phyloP scores from a whole-genome alignment of 1,140 invertebrate genomes.

The Drosophila nikananu region DNA sequence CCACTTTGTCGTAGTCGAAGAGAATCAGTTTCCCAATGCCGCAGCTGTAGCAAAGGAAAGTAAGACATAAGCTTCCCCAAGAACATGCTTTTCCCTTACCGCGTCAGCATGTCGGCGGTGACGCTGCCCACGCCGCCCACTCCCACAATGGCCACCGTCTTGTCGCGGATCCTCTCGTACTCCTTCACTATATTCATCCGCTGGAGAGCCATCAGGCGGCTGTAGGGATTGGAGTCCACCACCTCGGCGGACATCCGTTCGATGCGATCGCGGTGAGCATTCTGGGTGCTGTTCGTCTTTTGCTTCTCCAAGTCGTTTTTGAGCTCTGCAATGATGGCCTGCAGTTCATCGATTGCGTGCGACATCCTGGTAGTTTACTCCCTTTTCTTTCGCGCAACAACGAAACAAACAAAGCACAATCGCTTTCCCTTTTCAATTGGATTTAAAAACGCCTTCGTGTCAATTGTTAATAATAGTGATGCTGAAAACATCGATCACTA shows the following conservation, averaged over 20 bases:
- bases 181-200: slow-evolving; percentile 99
- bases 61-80: neutral
- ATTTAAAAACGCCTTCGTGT: slow-evolving; percentile 63
- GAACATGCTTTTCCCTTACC: slow-evolving; percentile 36
- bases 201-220: slow-evolving; percentile 99
- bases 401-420: slow-evolving; percentile 24
- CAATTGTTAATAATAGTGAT: slow-evolving; percentile 34
- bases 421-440: slow-evolving; percentile 6
- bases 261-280: slow-evolving; percentile 88
- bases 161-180: slow-evolving; percentile 97
- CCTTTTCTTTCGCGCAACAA: neutral
- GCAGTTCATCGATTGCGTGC: slow-evolving; percentile 77
- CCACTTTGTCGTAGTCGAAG: slow-evolving; percentile 99
- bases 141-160: slow-evolving; percentile 97
- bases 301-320: slow-evolving; percentile 71
- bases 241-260: slow-evolving; percentile 95
- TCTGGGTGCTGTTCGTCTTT: slow-evolving; percentile 23
- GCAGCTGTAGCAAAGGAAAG: slow-evolving; percentile 88
- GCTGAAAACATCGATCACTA: too few species aligned
- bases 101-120: slow-evolving; percentile 98
- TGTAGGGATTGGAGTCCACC: slow-evolving; percentile 99
- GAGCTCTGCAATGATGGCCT: slow-evolving; percentile 76
- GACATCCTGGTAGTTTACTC: slow-evolving; percentile 9
- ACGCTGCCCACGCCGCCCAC: slow-evolving; percentile 99
- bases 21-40: slow-evolving; percentile 98